Conservation (phyloP, 2,888 invertebrate genomes). For the Cactoblastis cactorum region DNA sequence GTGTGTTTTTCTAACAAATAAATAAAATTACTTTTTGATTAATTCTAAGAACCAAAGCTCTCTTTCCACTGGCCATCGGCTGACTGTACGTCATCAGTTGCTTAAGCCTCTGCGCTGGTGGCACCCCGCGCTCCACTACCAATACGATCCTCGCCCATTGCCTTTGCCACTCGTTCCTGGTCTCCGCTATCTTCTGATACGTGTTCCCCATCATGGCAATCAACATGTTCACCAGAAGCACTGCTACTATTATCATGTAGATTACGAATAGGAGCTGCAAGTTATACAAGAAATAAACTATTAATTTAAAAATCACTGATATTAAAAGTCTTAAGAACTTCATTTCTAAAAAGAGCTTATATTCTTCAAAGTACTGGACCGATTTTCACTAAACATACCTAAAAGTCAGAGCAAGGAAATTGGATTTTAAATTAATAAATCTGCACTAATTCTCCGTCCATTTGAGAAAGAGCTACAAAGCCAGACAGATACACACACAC, state of each 20-base stretch:
- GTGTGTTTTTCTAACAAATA: neutral
- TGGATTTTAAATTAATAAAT: too few relatives aligned
- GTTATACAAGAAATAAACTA: neutral
- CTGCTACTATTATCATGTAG: conserved; percentile 98
- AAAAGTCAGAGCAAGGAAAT: too few relatives aligned
- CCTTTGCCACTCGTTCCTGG: conserved; percentile 98
- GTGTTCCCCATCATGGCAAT: conserved; percentile 99
- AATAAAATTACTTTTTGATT: conserved; percentile 87
- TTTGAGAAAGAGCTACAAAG: too few relatives aligned
- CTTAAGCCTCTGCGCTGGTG: conserved; percentile 90
- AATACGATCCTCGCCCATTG: conserved; percentile 99
- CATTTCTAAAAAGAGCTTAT: too few relatives aligned
- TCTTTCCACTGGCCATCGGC: conserved; percentile 92
- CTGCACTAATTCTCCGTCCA: too few relatives aligned
- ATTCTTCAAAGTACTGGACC: too few relatives aligned
- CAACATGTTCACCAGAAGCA: conserved; percentile 97
- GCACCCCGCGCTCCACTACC: conserved; percentile 97
- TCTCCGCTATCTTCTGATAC: conserved; percentile 98
- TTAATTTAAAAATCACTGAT: too few relatives aligned
- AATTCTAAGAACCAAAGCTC: conserved; percentile 91
- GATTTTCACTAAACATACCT: too few relatives aligned
- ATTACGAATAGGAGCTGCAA: conserved; percentile 92
- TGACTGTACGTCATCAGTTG: conserved; percentile 95
- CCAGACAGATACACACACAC: too few relatives aligned
- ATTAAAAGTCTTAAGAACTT: too few relatives aligned